Conservation (phyloP, 2,888 invertebrate species). For the Ophion ellenae region DNA sequence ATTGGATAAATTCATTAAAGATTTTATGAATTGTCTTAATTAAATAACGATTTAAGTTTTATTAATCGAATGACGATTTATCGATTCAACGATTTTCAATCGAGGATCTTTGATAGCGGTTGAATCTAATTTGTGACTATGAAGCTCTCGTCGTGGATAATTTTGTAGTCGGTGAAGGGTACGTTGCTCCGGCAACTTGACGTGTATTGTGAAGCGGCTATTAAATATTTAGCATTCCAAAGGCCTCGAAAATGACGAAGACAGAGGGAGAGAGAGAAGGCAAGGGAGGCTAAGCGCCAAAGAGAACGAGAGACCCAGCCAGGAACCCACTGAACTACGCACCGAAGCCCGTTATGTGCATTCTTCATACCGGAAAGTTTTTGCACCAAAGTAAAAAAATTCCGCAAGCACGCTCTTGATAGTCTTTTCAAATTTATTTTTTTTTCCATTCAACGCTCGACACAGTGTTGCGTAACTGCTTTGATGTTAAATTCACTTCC, state of each 20-base stretch:
- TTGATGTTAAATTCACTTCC: constrained; percentile 49
- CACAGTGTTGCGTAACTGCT: constrained; percentile 28
- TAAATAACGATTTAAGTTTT: too few species aligned
- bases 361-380: constrained; percentile 53
- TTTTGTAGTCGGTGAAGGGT: constrained; percentile 22
- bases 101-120: constrained; percentile 7
- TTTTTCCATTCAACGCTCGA: constrained; percentile 20
- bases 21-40: too few species aligned
- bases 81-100: too few species aligned
- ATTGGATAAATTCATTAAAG: too few species aligned
- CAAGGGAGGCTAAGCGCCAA: neutral
- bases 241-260: constrained; percentile 8
- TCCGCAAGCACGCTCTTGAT: constrained; percentile 5
- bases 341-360: constrained; percentile 34
- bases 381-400: constrained; percentile 29
- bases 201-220: constrained; percentile 40
- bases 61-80: too few species aligned
- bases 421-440: constrained; percentile 21
- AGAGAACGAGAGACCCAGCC: neutral
- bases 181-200: constrained; percentile 20
- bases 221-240: constrained; percentile 34
- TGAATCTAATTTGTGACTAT: constrained; percentile 69
- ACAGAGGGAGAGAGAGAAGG: constrained; percentile 1
- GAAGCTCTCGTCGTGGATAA: constrained; percentile 29
- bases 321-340: neutral